Base-by-base conservation (phyloP, 2,113 vertebrate species). In the Manacus vitellinus region DNA sequence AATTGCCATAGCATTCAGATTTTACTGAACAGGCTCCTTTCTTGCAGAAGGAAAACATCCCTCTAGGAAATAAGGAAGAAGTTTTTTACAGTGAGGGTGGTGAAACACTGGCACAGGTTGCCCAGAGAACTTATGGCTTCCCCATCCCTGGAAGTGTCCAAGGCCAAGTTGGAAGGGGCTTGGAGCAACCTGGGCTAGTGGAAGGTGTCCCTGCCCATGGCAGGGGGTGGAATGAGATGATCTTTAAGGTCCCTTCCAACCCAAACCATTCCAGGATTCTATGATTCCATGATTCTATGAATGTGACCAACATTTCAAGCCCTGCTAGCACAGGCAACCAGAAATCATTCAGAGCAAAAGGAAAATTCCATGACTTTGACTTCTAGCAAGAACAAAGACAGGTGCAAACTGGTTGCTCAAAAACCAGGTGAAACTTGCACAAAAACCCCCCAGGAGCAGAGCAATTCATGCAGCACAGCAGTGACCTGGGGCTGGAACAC, bases 341-440 rank as follows among this genome's bases (percentile, higher is more conserved):
- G 1, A 51, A 80, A 66, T 16, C 20, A 46, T 52, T 73, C 54
- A 59, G 79, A 88, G 49, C 71, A 58, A 66, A 0, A 59, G 94
- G 89, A 95, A 97, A 95, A 86, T 95, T 94, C 91, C 76, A 44
- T n/a, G 7, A 55, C 91, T 90, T 73, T 71, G 55, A 12, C 8
- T 74, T 24, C 52, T 43, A 24, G 35, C 22, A 18, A 80, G 85
- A 92, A 62, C 43, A 91, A 85, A 74, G 67, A 30, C 72, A 67
- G 61, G 83, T 67, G 18, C 21, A 80, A 86, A 20, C 79, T 37
- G 88, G n/a, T 33, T 88, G 33, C 55, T 90, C 37, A 25, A 92
- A 58, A 94, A 88, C 88, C 25, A 1, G 82, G 18, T 2, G 24
- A 83, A 92, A 77, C 83, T 73, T 62, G 67, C 46, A 37, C 16